phyloP scores from a whole-genome alignment of 1,140 invertebrate species.

The Manduca sexta region DNA sequence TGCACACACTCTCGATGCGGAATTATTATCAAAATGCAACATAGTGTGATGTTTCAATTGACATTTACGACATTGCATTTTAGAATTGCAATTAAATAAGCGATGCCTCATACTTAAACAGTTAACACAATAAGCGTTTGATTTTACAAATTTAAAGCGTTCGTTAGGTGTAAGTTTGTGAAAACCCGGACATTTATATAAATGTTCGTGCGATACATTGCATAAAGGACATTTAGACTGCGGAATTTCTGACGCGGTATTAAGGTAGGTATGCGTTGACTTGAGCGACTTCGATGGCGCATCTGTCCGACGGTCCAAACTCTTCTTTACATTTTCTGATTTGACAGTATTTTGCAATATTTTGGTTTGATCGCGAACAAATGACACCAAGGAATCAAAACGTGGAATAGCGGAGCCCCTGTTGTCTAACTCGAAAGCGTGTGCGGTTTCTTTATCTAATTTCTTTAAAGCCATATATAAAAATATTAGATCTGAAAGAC shows the following conservation, averaged over 20 bases:
- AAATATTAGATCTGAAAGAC: slow-evolving; percentile 2
- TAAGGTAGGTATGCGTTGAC: not conserved
- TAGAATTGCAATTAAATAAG: not conserved
- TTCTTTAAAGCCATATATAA: slow-evolving; percentile 14
- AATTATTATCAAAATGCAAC: not conserved
- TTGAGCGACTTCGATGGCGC: not conserved
- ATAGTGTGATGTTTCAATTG: not conserved
- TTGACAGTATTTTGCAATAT: slow-evolving; percentile 1
- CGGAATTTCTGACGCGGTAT: not conserved
- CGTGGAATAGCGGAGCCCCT: slow-evolving; percentile 6
- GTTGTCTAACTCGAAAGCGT: slow-evolving; percentile 11
- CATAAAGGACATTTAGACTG: not conserved
- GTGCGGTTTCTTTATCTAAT: slow-evolving; percentile 13
- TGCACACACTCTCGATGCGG: too few species aligned
- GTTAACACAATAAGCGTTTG: not conserved
- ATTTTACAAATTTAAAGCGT: slow-evolving; percentile 1
- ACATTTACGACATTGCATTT: not conserved
- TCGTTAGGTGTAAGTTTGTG: not conserved
- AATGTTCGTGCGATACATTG: not conserved
- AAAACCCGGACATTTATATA: not conserved
- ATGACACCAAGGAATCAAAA: slow-evolving; percentile 9
- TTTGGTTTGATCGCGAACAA: slow-evolving; percentile 7
- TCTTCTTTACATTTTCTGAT: not conserved
- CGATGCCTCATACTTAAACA: not conserved
- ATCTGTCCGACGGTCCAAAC: not conserved